Base-by-base conservation (phyloP, 2,888 invertebrate species). In the Mythimna ferrago region DNA sequence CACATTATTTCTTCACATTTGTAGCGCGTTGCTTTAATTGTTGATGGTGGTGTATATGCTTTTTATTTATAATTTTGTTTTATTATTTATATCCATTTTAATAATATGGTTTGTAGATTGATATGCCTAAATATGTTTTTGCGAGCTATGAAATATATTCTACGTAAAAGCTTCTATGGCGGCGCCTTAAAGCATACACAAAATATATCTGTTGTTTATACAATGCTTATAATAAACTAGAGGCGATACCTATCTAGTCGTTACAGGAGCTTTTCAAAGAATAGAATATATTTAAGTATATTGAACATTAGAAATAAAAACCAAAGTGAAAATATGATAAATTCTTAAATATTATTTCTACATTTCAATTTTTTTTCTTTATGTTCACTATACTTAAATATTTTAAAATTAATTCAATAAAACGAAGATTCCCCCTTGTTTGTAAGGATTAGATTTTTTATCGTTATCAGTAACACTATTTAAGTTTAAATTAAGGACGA, bases 91-190 rank as follows among this genome's bases (percentile, higher is more conserved):
- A 56, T 71, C 81, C 80, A 56, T 78, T 83, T 85, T 78, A 71
- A 66, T 84, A 76, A 62, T 83, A 84, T 86, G 78, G 81, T 86
- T 83, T 78, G 76, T 89, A 87, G 83, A 79, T 83, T 71, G 74
- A 76, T 62, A 69, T 74, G 89, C 87, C 86, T 87, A 73, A 73
- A n/a, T 69, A 14, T 71, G 71, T 80, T 80, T 76, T 81, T 82
- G 78, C 78, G 60, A 80, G 72, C 62, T 69, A 16, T 68, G 64
- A 82, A 73, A 82, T 79, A 61, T 58, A 58, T 60, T 62, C 48
- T n/a, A 63, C 63, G 77, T 73, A 84, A 90, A 94, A 94, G 94
- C 92, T 94, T 94, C 93, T 93, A 93, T 91, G 88, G 89, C 92
- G 92, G 88, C 84, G 87, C 90, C 90, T 92, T 88, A 77, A 84